These are phyloP conservation scores for Pachymerium ferrugineum DNA, from an alignment of 2,888 invertebrate species.

Conservation along the genomic window DNA sequence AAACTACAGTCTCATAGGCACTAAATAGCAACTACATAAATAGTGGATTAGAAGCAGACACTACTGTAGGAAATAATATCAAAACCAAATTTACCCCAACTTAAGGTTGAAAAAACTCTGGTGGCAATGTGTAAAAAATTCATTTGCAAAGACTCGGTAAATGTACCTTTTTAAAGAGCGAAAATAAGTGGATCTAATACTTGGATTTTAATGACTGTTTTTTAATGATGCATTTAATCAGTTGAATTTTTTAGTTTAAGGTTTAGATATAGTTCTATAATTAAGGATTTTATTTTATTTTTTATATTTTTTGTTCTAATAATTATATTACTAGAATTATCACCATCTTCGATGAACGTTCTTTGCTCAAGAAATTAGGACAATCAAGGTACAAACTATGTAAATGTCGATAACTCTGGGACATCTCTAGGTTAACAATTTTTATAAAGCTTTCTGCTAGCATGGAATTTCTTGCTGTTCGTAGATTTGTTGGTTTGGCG, in stretches of 20 bases:
- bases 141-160: too few species aligned
- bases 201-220: too few species aligned
- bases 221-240: background rate
- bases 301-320: background rate
- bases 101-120: too few species aligned
- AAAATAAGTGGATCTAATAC: too few species aligned
- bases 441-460: background rate
- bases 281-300: conserved; percentile 36
- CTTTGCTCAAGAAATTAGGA: background rate
- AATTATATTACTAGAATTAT: conserved; percentile 14
- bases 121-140: too few species aligned
- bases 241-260: background rate
- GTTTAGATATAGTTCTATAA: background rate
- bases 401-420: background rate
- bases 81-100: too few species aligned
- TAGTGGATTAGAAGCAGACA: too few species aligned
- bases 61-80: too few species aligned
- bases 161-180: too few species aligned
- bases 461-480: background rate
- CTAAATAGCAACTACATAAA: too few species aligned
- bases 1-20: too few species aligned
- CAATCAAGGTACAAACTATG: background rate
- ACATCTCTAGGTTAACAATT: background rate
- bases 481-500: background rate
- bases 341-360: conserved; percentile 11